Percentiles rank a stretch among this genome's conserved stretches.
phyloP scores from a whole-genome alignment of 1,140 invertebrate species.

The Ptiloglossa arizonensis region DNA sequence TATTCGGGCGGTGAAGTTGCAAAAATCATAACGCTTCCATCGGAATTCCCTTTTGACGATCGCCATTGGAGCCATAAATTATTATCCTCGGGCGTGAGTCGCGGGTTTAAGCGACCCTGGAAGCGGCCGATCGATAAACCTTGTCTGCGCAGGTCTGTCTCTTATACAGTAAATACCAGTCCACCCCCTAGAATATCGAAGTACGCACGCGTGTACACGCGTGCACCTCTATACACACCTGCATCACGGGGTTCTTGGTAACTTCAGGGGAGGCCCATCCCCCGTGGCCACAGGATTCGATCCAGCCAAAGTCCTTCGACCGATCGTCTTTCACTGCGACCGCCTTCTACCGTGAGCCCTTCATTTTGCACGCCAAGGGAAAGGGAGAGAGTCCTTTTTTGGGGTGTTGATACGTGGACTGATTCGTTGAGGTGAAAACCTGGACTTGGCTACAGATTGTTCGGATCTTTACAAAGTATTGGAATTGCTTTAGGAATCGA shows the following conservation, averaged over 20 bases:
- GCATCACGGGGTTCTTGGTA: conserved; percentile 1
- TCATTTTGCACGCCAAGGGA: conserved; percentile 16
- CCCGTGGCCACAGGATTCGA: conserved; percentile 40
- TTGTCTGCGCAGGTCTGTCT: conserved; percentile 67
- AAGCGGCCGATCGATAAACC: conserved; percentile 67
- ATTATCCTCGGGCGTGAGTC: conserved; percentile 70
- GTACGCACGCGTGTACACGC: conserved; percentile 56
- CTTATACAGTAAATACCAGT: conserved; percentile 66
- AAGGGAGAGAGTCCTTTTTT: not conserved
- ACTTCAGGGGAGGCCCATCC: conserved; percentile 33
- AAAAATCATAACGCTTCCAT: conserved; percentile 52
- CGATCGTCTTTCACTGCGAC: conserved; percentile 43
- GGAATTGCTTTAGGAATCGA: not conserved
- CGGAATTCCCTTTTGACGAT: conserved; percentile 55
- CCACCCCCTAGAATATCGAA: conserved; percentile 28
- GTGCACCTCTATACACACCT: conserved; percentile 48
- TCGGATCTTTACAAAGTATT: no score
- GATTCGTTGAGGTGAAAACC: not conserved
- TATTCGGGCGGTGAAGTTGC: not conserved
- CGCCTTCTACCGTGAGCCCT: conserved; percentile 27
- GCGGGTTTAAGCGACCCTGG: conserved; percentile 65
- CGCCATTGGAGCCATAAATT: conserved; percentile 66
- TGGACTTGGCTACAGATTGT: not conserved
- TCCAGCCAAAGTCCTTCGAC: conserved; percentile 33
- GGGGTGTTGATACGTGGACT: not conserved